phyloP scores from a whole-genome alignment of 2,113 vertebrate genomes.

The Heterotis niloticus region DNA sequence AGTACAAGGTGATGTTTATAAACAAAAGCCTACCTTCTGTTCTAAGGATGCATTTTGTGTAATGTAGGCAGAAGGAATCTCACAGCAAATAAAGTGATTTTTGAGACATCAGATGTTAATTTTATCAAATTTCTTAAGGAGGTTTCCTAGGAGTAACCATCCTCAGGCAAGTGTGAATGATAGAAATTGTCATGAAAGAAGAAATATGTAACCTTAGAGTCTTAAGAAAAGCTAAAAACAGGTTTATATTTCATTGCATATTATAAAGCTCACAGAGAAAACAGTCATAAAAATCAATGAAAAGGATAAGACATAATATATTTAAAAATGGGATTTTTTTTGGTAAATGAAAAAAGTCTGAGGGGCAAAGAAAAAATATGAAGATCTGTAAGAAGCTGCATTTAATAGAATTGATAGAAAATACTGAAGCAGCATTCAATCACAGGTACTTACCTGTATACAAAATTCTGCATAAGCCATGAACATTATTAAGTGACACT shows the following conservation, averaged over 20 bases:
- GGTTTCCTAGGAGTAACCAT: not conserved
- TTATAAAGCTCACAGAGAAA: conserved; percentile 28
- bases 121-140: too few species aligned
- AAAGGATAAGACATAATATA: conserved; percentile 32
- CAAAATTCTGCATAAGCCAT: not conserved
- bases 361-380: conserved; percentile 8
- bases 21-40: too few species aligned
- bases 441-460: not conserved
- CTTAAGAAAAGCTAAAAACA: conserved; percentile 35
- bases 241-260: conserved; percentile 31
- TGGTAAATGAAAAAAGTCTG: not conserved
- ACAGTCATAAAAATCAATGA: conserved; percentile 22
- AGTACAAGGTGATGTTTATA: too few species aligned
- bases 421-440: too few species aligned
- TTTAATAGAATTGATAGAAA: conserved; percentile 9
- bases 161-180: not conserved
- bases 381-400: not conserved
- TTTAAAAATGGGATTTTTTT: conserved; percentile 15
- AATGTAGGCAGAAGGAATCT: too few species aligned
- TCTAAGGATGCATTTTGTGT: too few species aligned
- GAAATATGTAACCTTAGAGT: conserved; percentile 16
- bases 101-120: too few species aligned
- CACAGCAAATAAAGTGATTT: too few species aligned
- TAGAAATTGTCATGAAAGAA: not conserved
- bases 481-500: conserved; percentile 21